Evolutionary conservation across 2,888 invertebrate genomes (phyloP).

Genomic region (Heliconius charithonia): DNA sequence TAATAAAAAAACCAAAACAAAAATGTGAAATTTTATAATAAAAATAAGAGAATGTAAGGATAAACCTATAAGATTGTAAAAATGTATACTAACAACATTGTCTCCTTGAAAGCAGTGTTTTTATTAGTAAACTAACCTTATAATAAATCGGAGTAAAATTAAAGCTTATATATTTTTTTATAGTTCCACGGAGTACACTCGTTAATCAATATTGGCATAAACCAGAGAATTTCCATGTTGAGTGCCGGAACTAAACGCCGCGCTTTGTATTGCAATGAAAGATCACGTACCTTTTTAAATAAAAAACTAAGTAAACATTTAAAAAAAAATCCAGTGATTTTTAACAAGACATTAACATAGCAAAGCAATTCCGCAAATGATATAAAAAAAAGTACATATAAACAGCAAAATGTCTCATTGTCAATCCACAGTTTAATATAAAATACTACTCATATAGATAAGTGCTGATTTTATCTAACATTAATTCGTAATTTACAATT

Average conservation of each 20-base stretch:
- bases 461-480: slow-evolving; percentile 14
- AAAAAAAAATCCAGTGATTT: no score
- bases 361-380: not conserved
- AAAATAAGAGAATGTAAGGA: not conserved
- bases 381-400: not conserved
- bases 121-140: not conserved
- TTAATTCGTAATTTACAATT: slow-evolving; percentile 21
- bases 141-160: not conserved
- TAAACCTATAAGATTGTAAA: not conserved
- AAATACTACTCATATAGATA: not conserved
- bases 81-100: not conserved
- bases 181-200: not conserved
- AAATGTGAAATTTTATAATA: not conserved
- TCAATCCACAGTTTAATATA: slow-evolving; percentile 7
- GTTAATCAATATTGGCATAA: no score
- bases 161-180: not conserved
- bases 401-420: not conserved
- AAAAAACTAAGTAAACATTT: no score
- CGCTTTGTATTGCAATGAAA: no score
- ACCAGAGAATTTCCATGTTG: no score
- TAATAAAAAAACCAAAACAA: not conserved
- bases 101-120: not conserved
- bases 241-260: no score
- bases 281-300: no score
- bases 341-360: not conserved